phyloP scores from a whole-genome alignment of 1,140 invertebrate genomes.

The Drosophila varians region DNA sequence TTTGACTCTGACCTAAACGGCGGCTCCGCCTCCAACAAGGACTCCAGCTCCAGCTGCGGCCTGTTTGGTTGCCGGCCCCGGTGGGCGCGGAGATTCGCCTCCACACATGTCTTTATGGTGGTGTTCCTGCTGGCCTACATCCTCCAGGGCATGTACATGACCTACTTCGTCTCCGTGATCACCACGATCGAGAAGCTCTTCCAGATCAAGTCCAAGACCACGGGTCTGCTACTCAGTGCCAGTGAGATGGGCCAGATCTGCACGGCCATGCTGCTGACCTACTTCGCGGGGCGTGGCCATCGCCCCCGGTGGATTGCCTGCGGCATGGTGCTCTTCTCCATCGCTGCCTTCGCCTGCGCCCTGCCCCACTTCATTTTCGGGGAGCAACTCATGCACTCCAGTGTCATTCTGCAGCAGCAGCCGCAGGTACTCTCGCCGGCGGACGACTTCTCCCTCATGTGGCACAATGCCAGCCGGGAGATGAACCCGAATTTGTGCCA shows the following conservation, averaged over 20 bases:
- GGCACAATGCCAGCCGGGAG: constrained; percentile 40
- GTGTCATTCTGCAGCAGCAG: constrained; percentile 57
- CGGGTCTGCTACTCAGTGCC: constrained; percentile 95
- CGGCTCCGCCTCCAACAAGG: constrained; percentile 68
- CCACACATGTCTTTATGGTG: constrained; percentile 94
- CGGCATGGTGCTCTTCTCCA: constrained; percentile 95
- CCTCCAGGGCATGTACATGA: constrained; percentile 96
- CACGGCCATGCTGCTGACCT: constrained; percentile 94
- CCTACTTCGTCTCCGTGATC: constrained; percentile 98
- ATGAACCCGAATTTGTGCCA: constrained; percentile 74
- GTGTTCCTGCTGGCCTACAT: constrained; percentile 95
- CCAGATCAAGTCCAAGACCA: constrained; percentile 97
- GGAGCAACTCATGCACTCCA: constrained; percentile 85
- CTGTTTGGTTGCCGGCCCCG: constrained; percentile 88
- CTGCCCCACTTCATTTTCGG: constrained; percentile 92
- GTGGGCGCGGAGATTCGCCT: constrained; percentile 91
- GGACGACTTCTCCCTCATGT: constrained; percentile 19
- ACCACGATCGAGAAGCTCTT: constrained; percentile 98
- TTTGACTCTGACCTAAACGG: constrained; percentile 79
- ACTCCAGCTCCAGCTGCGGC: constrained; percentile 86
- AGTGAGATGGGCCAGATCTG: constrained; percentile 98
- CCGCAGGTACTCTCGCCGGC: background rate
- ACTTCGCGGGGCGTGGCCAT: constrained; percentile 96
- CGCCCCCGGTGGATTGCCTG: constrained; percentile 98
- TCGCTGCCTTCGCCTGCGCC: constrained; percentile 94